Percentiles rank a stretch among this genome's conserved stretches.
These are phyloP conservation scores for Boloria selene DNA, from an alignment of 2,888 invertebrate genomes.

Conservation along the genomic window DNA sequence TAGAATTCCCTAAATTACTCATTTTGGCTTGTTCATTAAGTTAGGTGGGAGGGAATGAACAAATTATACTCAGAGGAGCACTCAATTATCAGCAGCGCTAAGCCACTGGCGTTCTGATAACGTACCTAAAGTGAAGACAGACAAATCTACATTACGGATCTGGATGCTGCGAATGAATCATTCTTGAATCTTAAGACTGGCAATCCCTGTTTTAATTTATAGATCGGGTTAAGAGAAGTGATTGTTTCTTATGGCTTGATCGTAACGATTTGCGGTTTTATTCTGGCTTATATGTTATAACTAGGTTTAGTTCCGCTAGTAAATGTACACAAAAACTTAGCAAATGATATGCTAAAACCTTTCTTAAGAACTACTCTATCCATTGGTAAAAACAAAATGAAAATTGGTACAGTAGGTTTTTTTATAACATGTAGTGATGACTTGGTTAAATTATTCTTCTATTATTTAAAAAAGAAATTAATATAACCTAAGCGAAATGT, in stretches of 20 bases:
- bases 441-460: too few relatives aligned
- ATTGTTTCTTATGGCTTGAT: constrained; percentile 31
- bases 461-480: too few relatives aligned
- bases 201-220: constrained; percentile 40
- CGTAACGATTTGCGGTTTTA: constrained; percentile 25
- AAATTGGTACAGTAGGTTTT: too few relatives aligned
- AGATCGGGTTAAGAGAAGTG: constrained; percentile 29
- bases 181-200: constrained; percentile 39
- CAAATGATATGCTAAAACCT: too few relatives aligned
- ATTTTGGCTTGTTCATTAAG: constrained; percentile 27
- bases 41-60: constrained; percentile 27
- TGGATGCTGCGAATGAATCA: constrained; percentile 30
- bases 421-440: too few relatives aligned
- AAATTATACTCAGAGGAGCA: constrained; percentile 35
- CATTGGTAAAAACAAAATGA: too few relatives aligned
- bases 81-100: constrained; percentile 38
- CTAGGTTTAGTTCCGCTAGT: too few relatives aligned
- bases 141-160: constrained; percentile 37
- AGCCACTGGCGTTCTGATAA: constrained; percentile 32
- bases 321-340: too few relatives aligned
- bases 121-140: constrained; percentile 31
- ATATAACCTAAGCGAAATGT: too few relatives aligned
- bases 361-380: too few relatives aligned
- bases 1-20: constrained; percentile 15
- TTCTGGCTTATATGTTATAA: too few relatives aligned